These are phyloP conservation scores for Latrodectus geometricus DNA, from an alignment of 1,140 invertebrate genomes.

Conservation along the genomic window DNA sequence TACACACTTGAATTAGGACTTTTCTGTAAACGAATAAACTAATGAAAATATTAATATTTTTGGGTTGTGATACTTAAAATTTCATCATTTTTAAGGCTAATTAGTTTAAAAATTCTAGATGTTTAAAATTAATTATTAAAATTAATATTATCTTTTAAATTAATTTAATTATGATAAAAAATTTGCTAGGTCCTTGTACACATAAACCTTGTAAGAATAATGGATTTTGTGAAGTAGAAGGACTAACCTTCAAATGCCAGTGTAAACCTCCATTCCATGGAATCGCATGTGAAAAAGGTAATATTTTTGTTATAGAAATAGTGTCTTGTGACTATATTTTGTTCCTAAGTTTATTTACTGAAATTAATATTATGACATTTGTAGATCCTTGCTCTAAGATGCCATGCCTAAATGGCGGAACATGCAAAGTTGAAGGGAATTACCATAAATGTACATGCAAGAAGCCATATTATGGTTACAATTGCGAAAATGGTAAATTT, in stretches of 20 bases:
- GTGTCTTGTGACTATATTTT: neutral
- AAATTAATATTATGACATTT: neutral
- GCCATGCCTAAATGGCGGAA: conserved; percentile 3
- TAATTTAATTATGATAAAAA: too few species aligned
- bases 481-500: neutral
- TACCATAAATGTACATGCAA: neutral
- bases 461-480: neutral
- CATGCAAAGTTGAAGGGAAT: neutral
- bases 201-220: neutral
- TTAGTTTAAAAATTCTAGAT: too few species aligned
- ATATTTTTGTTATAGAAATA: neutral
- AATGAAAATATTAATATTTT: too few species aligned
- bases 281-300: neutral
- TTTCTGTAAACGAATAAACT: too few species aligned
- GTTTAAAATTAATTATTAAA: too few species aligned
- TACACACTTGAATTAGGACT: too few species aligned
- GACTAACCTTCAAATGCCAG: neutral
- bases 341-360: neutral
- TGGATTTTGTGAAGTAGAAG: neutral
- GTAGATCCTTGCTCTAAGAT: neutral
- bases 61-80: too few species aligned
- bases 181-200: neutral
- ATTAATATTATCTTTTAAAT: too few species aligned
- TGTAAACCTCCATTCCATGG: neutral
- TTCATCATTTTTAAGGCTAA: too few species aligned